Base-by-base conservation (phyloP, 2,888 invertebrate genomes). In the Elaeidobius kamerunicus region DNA sequence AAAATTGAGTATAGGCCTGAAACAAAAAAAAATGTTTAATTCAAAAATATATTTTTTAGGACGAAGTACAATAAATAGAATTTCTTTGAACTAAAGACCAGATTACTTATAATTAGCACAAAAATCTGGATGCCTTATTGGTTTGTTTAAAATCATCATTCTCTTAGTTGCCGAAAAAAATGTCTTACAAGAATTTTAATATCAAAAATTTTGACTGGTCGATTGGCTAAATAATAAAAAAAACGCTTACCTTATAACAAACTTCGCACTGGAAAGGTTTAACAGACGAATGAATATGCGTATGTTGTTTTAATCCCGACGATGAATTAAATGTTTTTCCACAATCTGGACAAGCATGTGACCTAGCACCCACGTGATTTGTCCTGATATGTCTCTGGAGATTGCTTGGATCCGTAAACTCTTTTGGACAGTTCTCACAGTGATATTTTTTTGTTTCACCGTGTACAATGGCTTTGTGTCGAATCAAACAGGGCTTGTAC, bases 291-390 rank as follows among this genome's bases (percentile, higher is more conserved):
- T 99, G 98, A 66, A 99, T 99, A 77, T 99, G 98, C 23, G 95
- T 94, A 76, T 99, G 98, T 74, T 99, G 99, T 75, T 99, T 99
- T 48, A 99, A 82, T 30, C 99, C 99, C 60, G 95, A 95, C 55
- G 94, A 93, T 30, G 97, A 96, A 40, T 91, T 93, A 76, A 99
- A 99, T 56, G 96, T 96, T 80, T 99, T 99, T 60, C 97, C 97
- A 77, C 99, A 99, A 78, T 97, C 95, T 55, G 90, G 86, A 71
- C 99, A 99, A 63, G 95, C 94, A 84, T 99, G 97, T 70, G 91
- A 88, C 69, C 97, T 83, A 39, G 95, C 94, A 47, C 96, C 96
- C 60, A 89, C 89, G 87, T 97, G 96, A 74, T 91, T 89, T 61
- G 90, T 88, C 70, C 96, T 84, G 75, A 95, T 95, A 81, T 97